Conservation (phyloP, 2,888 invertebrate genomes). For the Lepidochitona cinerea region DNA sequence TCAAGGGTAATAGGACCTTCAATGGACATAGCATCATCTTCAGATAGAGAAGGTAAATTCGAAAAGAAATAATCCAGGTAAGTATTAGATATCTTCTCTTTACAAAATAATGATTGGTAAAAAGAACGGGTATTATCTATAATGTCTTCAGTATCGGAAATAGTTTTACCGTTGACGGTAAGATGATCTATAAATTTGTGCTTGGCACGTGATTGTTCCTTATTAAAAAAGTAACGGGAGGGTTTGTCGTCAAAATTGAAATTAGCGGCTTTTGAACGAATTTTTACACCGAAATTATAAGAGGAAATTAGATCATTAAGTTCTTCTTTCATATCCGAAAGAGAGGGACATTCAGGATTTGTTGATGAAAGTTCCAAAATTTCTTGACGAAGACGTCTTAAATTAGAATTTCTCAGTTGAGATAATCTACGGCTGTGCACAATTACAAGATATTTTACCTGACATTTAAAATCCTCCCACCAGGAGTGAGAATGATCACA, state of each 20-base stretch:
- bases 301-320: not conserved
- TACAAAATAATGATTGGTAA: not conserved
- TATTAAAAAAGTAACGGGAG: slow-evolving; percentile 3
- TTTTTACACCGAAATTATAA: not conserved
- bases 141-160: too few species aligned
- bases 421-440: not conserved
- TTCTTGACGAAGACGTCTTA: not conserved
- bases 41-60: slow-evolving; percentile 2
- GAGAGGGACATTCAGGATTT: not conserved
- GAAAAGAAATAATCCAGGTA: not conserved
- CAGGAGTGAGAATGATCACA: too few species aligned
- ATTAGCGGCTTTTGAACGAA: not conserved
- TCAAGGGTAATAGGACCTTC: slow-evolving; percentile 3
- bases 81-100: not conserved
- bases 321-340: not conserved
- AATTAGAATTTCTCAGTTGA: not conserved
- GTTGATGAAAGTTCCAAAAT: not conserved
- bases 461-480: not conserved
- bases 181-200: not conserved
- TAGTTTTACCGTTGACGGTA: not conserved
- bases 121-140: not conserved
- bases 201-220: not conserved
- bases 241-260: slow-evolving; percentile 11
- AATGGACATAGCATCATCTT: not conserved
- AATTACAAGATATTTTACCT: not conserved